These are phyloP conservation scores for Zygogramma bicolorata DNA, from an alignment of 2,888 invertebrate species.

Conservation along the genomic window DNA sequence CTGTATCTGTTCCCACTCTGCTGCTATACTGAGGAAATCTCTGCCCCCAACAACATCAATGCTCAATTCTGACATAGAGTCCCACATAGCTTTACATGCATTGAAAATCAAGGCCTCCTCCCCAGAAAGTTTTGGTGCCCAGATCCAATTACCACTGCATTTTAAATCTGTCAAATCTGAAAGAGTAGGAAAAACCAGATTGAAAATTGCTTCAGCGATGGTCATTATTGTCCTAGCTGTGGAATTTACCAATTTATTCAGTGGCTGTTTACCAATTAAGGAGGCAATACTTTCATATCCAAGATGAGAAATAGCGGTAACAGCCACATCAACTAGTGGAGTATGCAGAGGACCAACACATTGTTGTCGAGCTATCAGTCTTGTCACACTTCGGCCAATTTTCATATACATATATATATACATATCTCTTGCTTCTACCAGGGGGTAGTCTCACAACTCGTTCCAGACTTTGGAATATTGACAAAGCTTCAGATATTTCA, in stretches of 20 bases:
- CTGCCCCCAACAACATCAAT: conserved; percentile 94
- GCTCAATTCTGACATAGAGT: conserved; percentile 83
- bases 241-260: conserved; percentile 89
- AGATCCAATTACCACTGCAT: conserved; percentile 99
- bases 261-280: conserved; percentile 96
- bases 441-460: conserved; percentile 89
- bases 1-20: conserved; percentile 76
- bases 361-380: conserved; percentile 96
- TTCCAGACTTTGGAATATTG: conserved; percentile 77
- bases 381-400: conserved; percentile 95
- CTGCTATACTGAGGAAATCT: conserved; percentile 99
- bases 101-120: conserved; percentile 91
- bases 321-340: conserved; percentile 94
- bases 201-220: conserved; percentile 93
- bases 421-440: conserved; percentile 89
- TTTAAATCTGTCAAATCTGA: conserved; percentile 86
- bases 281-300: conserved; percentile 90
- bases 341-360: conserved; percentile 98
- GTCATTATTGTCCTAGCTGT: conserved; percentile 93
- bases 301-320: conserved; percentile 88
- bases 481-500: conserved; percentile 64
- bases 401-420: conserved; percentile 98
- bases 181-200: conserved; percentile 84
- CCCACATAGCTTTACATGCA: conserved; percentile 91
- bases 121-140: conserved; percentile 95